A percentile compares a stretch with the other conserved stretches of the same genome.
Conservation (phyloP, 2,113 vertebrate species). For the Dicerorhinus sumatrensis region DNA sequence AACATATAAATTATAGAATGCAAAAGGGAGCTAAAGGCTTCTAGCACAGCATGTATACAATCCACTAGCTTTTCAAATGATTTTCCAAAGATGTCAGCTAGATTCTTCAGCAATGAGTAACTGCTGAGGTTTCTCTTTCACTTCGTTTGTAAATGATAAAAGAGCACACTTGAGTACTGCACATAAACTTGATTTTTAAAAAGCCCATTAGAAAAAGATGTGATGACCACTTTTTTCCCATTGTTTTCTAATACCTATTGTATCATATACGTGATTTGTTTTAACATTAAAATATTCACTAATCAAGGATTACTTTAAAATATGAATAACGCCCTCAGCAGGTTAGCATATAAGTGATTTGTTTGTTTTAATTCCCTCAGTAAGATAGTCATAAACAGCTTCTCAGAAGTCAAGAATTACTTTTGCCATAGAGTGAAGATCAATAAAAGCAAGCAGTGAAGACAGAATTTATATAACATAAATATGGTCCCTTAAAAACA, state of each 20-base stretch:
- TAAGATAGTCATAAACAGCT: neutral
- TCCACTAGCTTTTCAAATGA: constrained; percentile 55
- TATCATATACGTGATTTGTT: neutral
- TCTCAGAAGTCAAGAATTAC: neutral
- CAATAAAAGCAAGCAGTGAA: neutral
- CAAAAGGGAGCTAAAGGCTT: constrained; percentile 52
- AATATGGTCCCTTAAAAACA: neutral
- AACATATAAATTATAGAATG: constrained; percentile 79
- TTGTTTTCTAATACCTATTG: neutral
- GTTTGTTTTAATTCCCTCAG: constrained; percentile 19
- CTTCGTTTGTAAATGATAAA: constrained; percentile 21
- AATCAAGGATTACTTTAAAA: constrained; percentile 47
- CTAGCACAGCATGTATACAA: constrained; percentile 27
- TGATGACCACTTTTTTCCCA: neutral
- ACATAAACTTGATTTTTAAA: constrained; percentile 1
- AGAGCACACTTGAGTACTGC: neutral
- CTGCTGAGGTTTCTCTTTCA: constrained; percentile 29
- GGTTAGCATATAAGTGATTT: neutral
- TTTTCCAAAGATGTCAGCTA: constrained; percentile 59
- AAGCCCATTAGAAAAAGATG: constrained; percentile 3
- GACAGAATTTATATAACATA: neutral
- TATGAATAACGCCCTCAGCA: neutral
- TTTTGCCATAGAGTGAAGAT: neutral
- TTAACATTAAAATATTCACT: constrained; percentile 23
- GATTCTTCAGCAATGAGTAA: constrained; percentile 42